Conservation (phyloP, 2,113 vertebrate species). For the Dipodomys spectabilis region DNA sequence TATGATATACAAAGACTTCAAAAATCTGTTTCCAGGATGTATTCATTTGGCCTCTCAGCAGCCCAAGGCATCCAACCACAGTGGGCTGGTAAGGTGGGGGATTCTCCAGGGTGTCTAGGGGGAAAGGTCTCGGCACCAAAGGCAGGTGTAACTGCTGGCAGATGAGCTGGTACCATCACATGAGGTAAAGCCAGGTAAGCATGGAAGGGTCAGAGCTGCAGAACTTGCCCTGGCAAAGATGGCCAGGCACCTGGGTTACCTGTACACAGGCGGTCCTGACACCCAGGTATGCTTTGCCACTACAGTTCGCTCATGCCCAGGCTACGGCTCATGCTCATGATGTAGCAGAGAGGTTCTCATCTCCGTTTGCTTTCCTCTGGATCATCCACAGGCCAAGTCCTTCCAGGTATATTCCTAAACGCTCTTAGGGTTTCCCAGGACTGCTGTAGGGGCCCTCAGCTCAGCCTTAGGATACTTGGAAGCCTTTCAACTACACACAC, state of each 20-base stretch:
- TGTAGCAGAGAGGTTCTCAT: neutral
- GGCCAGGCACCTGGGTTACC: rapidly evolving
- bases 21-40: conserved; percentile 13
- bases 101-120: neutral
- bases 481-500: conserved; percentile 25
- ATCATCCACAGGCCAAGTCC: neutral
- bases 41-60: neutral
- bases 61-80: neutral
- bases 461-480: neutral
- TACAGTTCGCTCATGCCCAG: neutral
- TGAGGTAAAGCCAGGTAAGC: neutral
- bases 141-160: neutral
- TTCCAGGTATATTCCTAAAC: neutral
- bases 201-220: neutral
- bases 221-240: neutral
- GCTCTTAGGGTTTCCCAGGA: neutral
- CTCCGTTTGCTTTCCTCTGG: neutral
- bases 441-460: neutral
- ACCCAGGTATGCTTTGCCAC: neutral
- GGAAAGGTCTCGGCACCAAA: neutral
- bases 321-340: neutral
- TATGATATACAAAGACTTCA: neutral
- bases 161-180: neutral
- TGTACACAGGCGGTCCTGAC: too few species aligned
- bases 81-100: neutral